Conservation (phyloP, 1,140 invertebrate genomes). For the Sminthurinus signatus region DNA sequence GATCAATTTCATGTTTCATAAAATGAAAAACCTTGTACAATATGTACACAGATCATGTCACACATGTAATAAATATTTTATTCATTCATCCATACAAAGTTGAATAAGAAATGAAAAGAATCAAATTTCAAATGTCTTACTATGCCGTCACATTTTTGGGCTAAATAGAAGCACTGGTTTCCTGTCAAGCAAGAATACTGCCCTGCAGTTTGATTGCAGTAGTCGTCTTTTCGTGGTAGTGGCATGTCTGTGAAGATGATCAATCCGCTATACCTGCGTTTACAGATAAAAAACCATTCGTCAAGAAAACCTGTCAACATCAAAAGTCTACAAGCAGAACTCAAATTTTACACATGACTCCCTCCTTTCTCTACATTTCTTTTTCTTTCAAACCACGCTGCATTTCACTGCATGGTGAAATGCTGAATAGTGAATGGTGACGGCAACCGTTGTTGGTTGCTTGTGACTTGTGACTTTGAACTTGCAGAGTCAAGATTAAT, state of each 20-base stretch:
- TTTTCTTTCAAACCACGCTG: too few relatives aligned
- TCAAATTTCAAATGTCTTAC: too few relatives aligned
- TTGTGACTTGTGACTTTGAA: too few relatives aligned
- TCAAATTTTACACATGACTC: too few relatives aligned
- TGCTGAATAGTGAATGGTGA: too few relatives aligned
- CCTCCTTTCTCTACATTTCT: too few relatives aligned
- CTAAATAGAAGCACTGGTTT: constrained; percentile 62
- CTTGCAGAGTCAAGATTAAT: constrained; percentile 13
- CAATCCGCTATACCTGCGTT: constrained; percentile 60
- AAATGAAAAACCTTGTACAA: too few relatives aligned
- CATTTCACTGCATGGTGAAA: too few relatives aligned
- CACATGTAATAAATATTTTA: constrained; percentile 41
- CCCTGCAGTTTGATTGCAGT: constrained; percentile 66
- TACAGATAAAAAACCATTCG: too few relatives aligned
- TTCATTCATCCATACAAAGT: constrained; percentile 43
- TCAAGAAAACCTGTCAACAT: constrained; percentile 11
- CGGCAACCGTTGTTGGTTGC: too few relatives aligned
- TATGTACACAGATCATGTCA: constrained; percentile 8
- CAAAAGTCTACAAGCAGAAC: neutral
- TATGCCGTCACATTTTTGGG: constrained; percentile 66
- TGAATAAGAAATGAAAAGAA: too few relatives aligned
- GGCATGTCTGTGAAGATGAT: constrained; percentile 78
- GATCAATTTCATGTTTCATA: too few relatives aligned
- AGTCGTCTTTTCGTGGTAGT: constrained; percentile 60
- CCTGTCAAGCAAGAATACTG: constrained; percentile 71